Evolutionary conservation across 2,888 invertebrate genomes (phyloP).

Genomic region (Dendrolimus pini): DNA sequence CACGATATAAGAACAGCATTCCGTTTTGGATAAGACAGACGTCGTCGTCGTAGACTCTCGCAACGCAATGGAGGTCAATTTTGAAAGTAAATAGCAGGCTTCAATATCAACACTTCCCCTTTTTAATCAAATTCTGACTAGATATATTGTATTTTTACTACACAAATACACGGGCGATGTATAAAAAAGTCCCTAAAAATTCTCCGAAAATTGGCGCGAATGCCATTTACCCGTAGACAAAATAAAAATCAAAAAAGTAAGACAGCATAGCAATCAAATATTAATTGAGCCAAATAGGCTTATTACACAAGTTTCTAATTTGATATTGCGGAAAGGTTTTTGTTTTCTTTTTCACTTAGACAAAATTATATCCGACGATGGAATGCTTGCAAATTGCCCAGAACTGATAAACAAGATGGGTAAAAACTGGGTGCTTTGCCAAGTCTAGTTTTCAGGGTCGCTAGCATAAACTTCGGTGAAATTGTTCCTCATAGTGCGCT

Average conservation of each 20-base stretch:
- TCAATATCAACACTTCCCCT: conserved; percentile 16
- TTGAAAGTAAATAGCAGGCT: conserved; percentile 39
- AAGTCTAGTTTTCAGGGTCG: conserved; percentile 69
- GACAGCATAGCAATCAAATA: too few species aligned
- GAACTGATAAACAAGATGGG: conserved; percentile 48
- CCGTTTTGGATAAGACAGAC: conserved; percentile 5
- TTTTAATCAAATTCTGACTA: conserved; percentile 3
- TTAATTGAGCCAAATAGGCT: too few species aligned
- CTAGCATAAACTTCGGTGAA: conserved; percentile 54
- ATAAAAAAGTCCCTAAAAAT: too few species aligned
- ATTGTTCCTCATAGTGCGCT: conserved; percentile 65
- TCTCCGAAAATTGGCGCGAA: conserved; percentile 24
- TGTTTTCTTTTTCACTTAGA: neutral
- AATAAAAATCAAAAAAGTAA: conserved; percentile 1
- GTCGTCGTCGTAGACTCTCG: conserved; percentile 9
- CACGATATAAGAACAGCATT: neutral
- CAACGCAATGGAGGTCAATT: conserved; percentile 45
- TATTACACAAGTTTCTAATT: too few species aligned
- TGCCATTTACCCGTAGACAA: conserved; percentile 2
- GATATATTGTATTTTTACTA: neutral
- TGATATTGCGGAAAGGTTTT: too few species aligned
- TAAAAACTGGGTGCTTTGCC: conserved; percentile 62
- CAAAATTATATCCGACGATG: conserved; percentile 14
- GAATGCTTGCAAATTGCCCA: conserved; percentile 31
- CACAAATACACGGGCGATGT: neutral